Percentiles rank a stretch among this genome's conserved stretches.
These are phyloP conservation scores for Amiota communis DNA, from an alignment of 2,888 invertebrate species.

Conservation along the genomic window DNA sequence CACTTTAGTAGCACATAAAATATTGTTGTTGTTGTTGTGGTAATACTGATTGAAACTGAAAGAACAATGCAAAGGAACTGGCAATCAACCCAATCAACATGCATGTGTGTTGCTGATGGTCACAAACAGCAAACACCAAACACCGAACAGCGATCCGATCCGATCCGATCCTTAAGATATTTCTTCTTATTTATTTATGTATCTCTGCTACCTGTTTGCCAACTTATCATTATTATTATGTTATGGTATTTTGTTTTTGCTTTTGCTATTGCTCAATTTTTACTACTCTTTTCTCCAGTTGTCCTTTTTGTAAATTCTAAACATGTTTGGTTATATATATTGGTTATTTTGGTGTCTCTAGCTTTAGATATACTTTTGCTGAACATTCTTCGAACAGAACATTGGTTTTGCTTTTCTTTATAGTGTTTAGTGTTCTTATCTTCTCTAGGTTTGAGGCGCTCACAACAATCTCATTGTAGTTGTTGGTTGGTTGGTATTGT, in stretches of 20 bases:
- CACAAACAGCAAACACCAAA: background rate
- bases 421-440: conserved; percentile 46
- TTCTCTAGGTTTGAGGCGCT: conserved; percentile 36
- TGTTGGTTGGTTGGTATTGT: conserved; percentile 31
- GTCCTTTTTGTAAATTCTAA: conserved; percentile 54
- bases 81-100: background rate
- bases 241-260: conserved; percentile 43
- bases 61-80: background rate
- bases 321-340: conserved; percentile 50
- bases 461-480: conserved; percentile 13
- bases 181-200: conserved; percentile 35
- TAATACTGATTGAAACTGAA: background rate
- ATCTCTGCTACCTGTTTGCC: background rate
- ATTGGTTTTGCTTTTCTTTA: background rate
- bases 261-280: conserved; percentile 25
- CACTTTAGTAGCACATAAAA: conserved; percentile 4
- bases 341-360: background rate
- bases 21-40: background rate
- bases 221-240: too few species aligned
- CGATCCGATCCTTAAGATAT: conserved; percentile 8
- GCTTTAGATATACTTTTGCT: background rate
- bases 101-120: background rate
- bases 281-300: conserved; percentile 28
- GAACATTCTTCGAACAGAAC: background rate
- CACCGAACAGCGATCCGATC: background rate